phyloP scores from a whole-genome alignment of 2,888 invertebrate species.

The Dicycla oo region DNA sequence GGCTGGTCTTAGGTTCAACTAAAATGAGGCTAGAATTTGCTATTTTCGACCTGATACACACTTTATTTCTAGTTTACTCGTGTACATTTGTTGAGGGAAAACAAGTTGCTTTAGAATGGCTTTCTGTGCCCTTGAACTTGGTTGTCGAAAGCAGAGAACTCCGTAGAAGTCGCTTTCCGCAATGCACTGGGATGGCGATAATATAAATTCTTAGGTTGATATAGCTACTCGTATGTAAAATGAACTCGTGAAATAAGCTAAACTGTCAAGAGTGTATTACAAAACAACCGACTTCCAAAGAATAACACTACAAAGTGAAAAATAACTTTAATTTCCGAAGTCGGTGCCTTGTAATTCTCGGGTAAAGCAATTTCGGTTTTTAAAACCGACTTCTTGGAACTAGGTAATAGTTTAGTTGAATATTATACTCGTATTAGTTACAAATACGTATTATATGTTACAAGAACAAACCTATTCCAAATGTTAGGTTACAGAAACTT shows the following conservation, averaged over 20 bases:
- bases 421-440: no score
- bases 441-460: conserved; percentile 17
- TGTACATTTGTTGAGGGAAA: conserved; percentile 20
- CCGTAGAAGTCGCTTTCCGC: not conserved
- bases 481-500: conserved; percentile 25
- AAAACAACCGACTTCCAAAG: no score
- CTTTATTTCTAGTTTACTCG: conserved; percentile 36
- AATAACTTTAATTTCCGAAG: no score
- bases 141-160: not conserved
- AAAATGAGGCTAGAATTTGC: conserved; percentile 54
- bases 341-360: no score
- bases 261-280: not conserved
- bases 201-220: conserved; percentile 7
- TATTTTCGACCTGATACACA: conserved; percentile 44
- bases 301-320: no score
- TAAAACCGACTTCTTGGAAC: no score
- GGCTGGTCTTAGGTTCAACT: conserved; percentile 64
- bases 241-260: not conserved
- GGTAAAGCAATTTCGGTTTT: not conserved
- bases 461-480: conserved; percentile 3
- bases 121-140: conserved; percentile 5
- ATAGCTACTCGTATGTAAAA: no score
- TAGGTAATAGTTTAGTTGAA: not conserved
- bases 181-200: not conserved
- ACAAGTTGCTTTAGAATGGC: not conserved